Evolutionary conservation across 2,113 vertebrate species (phyloP).

Genomic region (Oxyruncus cristatus): DNA sequence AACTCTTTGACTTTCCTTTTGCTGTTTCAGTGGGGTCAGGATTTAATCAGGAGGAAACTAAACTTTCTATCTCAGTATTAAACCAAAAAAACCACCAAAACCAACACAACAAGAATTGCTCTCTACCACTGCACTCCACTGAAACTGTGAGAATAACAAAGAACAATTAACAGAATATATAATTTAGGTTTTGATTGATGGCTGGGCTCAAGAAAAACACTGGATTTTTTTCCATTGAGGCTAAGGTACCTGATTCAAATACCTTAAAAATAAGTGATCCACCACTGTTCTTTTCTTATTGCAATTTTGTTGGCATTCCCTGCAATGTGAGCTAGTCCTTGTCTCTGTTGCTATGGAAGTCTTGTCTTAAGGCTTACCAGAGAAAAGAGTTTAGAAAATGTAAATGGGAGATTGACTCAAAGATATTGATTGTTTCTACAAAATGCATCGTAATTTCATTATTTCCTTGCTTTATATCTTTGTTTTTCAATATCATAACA

Average conservation of each 20-base stretch:
- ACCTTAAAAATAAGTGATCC: background rate
- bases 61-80: background rate
- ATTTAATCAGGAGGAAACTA: background rate
- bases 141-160: background rate
- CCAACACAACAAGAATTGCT: background rate
- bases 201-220: background rate
- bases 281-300: background rate
- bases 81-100: background rate
- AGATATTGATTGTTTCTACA: background rate
- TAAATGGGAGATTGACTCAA: background rate
- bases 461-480: background rate
- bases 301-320: background rate
- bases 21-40: background rate
- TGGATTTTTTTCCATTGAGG: background rate
- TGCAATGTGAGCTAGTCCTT: background rate
- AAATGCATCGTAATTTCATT: background rate
- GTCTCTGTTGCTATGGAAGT: slow-evolving; percentile 43
- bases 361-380: background rate
- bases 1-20: background rate
- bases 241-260: background rate
- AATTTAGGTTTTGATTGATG: background rate
- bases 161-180: background rate
- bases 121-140: background rate
- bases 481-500: background rate
- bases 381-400: background rate